These are phyloP conservation scores for Ferrisia virgata DNA, from an alignment of 2,888 invertebrate genomes.

Conservation along the genomic window DNA sequence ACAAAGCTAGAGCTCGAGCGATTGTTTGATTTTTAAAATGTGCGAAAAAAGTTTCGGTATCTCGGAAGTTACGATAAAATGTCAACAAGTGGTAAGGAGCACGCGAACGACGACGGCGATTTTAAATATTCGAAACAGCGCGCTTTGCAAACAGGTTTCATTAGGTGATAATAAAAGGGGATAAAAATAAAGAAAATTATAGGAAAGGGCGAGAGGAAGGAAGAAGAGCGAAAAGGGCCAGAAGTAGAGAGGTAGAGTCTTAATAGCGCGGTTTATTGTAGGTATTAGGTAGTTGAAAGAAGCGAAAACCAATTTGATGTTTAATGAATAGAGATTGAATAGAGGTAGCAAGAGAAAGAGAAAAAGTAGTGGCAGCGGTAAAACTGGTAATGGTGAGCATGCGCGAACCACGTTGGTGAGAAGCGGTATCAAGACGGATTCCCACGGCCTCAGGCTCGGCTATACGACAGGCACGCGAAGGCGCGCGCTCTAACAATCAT, in stretches of 20 bases:
- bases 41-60: no score
- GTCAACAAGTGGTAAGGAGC: no score
- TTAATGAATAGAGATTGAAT: neutral
- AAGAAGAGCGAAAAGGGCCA: neutral
- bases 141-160: no score
- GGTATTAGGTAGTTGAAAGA: neutral
- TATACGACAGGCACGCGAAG: conserved; percentile 47
- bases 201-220: neutral
- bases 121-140: no score
- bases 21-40: no score
- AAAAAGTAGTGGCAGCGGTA: neutral
- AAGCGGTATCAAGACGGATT: conserved; percentile 43
- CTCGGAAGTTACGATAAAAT: no score
- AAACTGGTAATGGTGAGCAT: conserved; percentile 44
- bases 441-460: conserved; percentile 47
- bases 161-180: no score
- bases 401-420: conserved; percentile 44
- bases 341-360: conserved; percentile 6
- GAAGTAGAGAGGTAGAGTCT: neutral
- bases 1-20: no score
- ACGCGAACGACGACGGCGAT: no score
- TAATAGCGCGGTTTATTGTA: neutral
- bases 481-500: conserved; percentile 44
- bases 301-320: neutral
- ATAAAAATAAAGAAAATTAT: no score